A percentile compares a stretch with the other conserved stretches of the same genome.
These are phyloP conservation scores for Xestia sexstrigata DNA, from an alignment of 2,888 invertebrate genomes.

Conservation along the genomic window DNA sequence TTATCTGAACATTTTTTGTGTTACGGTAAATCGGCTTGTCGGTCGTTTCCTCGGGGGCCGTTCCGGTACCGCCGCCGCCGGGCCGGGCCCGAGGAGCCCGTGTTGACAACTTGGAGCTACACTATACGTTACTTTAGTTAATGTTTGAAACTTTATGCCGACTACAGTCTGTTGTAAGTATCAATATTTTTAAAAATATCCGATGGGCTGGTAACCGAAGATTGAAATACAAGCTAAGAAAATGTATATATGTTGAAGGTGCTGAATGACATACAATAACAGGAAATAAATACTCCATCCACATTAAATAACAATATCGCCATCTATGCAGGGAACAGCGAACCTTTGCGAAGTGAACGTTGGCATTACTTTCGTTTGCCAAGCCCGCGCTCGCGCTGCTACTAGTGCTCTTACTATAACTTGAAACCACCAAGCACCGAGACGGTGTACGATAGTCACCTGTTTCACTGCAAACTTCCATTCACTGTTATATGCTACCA, in stretches of 20 bases:
- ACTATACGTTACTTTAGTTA: constrained; percentile 34
- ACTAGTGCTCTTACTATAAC: constrained; percentile 4
- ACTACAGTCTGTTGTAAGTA: constrained; percentile 6
- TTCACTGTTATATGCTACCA: constrained; percentile 16
- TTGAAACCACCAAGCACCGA: constrained; percentile 2
- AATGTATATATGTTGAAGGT: not conserved
- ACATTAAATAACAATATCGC: constrained; percentile 36
- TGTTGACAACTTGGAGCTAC: constrained; percentile 48
- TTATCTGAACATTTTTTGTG: constrained; percentile 89
- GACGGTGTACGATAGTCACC: constrained; percentile 7
- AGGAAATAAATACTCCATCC: not conserved
- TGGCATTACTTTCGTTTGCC: constrained; percentile 48
- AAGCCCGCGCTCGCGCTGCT: constrained; percentile 1
- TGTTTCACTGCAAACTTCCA: constrained; percentile 10
- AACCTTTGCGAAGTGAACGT: constrained; percentile 41
- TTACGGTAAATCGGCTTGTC: constrained; percentile 85
- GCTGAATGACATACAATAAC: not conserved
- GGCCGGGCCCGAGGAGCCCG: constrained; percentile 23
- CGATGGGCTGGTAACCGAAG: not conserved
- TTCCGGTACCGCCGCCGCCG: constrained; percentile 33
- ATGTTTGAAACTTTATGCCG: constrained; percentile 15
- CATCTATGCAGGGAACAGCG: constrained; percentile 49
- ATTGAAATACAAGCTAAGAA: not conserved
- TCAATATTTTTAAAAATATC: not conserved
- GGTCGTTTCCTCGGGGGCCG: constrained; percentile 69